Evolutionary conservation across 2,113 vertebrate genomes (phyloP).

Genomic region (Trogon surrucura): DNA sequence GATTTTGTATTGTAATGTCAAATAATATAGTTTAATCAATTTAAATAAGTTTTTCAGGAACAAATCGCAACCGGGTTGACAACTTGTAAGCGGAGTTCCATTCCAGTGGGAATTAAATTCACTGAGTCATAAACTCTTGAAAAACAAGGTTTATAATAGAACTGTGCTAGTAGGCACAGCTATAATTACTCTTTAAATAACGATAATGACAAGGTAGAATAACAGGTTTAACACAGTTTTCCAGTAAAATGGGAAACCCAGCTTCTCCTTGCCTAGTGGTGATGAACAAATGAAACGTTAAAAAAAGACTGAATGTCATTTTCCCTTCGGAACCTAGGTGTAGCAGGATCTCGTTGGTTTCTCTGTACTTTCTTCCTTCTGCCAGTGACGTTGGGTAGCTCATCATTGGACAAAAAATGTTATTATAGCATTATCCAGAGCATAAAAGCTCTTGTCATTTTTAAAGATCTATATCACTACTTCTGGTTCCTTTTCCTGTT

Average conservation of each 20-base stretch:
- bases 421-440: not conserved
- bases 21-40: constrained; percentile 1
- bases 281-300: not conserved
- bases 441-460: not conserved
- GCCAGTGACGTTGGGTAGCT: not conserved
- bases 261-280: not conserved
- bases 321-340: not conserved
- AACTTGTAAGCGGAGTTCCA: constrained; percentile 22
- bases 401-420: not conserved
- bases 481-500: not conserved
- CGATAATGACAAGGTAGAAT: constrained; percentile 53
- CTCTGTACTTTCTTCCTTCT: not conserved
- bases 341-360: not conserved
- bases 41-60: constrained; percentile 18
- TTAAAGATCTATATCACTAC: not conserved
- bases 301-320: not conserved
- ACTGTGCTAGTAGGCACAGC: not conserved
- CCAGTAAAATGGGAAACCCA: not conserved
- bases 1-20: not conserved
- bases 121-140: constrained; percentile 48
- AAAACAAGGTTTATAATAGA: constrained; percentile 44
- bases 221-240: constrained; percentile 16
- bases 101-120: constrained; percentile 49
- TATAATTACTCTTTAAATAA: constrained; percentile 67
- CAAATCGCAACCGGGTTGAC: constrained; percentile 20